phyloP scores from a whole-genome alignment of 2,113 vertebrate species.

The Xiphias gladius region DNA sequence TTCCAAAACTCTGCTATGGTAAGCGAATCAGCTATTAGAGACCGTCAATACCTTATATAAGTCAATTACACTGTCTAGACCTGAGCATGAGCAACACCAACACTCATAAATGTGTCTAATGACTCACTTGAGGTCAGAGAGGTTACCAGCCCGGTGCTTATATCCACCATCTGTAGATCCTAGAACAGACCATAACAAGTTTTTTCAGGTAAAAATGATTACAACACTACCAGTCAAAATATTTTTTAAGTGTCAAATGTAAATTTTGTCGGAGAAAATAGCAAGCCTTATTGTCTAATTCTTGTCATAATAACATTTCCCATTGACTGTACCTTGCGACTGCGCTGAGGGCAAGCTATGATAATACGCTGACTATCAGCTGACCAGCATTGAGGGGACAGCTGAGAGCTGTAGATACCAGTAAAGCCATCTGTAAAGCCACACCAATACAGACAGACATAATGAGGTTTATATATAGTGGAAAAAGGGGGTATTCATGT shows the following conservation, averaged over 20 bases:
- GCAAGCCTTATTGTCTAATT: background rate
- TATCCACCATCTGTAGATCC: conserved; percentile 86
- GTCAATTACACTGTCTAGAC: background rate
- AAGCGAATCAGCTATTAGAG: background rate
- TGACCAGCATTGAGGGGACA: conserved; percentile 92
- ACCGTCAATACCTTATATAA: background rate
- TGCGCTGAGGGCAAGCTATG: conserved; percentile 88
- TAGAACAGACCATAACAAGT: conserved; percentile 50
- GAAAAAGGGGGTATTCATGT: background rate
- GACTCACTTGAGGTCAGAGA: conserved; percentile 85
- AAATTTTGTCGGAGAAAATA: background rate
- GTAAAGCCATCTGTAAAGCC: conserved; percentile 86
- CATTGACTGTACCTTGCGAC: conserved; percentile 85
- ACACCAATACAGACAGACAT: conserved; percentile 31
- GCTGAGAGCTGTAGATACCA: conserved; percentile 87
- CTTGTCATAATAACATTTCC: background rate
- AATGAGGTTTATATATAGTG: background rate
- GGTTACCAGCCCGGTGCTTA: conserved; percentile 77
- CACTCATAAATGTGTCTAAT: background rate
- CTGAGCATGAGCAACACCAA: background rate
- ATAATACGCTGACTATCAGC: conserved; percentile 90
- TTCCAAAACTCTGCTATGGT: background rate
- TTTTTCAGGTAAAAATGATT: background rate
- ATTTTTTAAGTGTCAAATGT: background rate
- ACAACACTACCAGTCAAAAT: background rate